Evolutionary conservation across 2,888 invertebrate species (phyloP), one percentile per base, ranked within the genome.

Genomic region (Calameuta idolon): DNA sequence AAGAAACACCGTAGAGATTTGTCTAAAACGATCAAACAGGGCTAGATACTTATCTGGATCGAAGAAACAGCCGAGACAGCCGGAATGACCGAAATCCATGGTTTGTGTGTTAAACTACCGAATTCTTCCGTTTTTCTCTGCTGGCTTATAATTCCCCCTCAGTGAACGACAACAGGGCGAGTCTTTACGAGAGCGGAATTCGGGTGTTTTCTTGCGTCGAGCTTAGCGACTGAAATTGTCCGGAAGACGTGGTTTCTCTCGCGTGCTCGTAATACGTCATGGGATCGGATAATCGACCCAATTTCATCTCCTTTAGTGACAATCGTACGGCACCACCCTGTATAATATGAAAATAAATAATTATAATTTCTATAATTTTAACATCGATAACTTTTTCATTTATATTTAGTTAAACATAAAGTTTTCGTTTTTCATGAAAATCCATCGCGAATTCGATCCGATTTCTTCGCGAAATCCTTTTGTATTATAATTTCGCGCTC

Each of bases 401-500:
- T 23, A 23, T 23, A 55, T 2, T 55, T 55, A 1, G 2, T 9
- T 9, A 12, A 37, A 37, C 12, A 3, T 0, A 23, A 55, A 9
- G 0, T 23, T 55, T 55, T 55, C 15, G 15, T 74, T 74, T 77
- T 77, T 79, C 80, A 79, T 78, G 80, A 81, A 89, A 74, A 74
- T 9, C 15, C 34, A n/a, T 23, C 34, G 37, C 34, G 69, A 69
- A 2, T 23, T 69, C 74, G 68, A 74, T 77, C 75, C 77, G 77
- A 75, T 75, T 77, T 11, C 30, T 34, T 11, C 35, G 11, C 74
- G 11, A 74, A 89, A 87, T 86, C 88, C 89, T 89, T 55, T 89
- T 90, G 89, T 90, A 90, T 90, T 89, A 84, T 89, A 89, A 89
- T 90, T 86, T 84, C 82, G 80, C 15, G 75, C 79, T 81, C 86